These are phyloP conservation scores for Sebastes cheni DNA, from an alignment of 2,797 vertebrate genomes.

Conservation along the genomic window DNA sequence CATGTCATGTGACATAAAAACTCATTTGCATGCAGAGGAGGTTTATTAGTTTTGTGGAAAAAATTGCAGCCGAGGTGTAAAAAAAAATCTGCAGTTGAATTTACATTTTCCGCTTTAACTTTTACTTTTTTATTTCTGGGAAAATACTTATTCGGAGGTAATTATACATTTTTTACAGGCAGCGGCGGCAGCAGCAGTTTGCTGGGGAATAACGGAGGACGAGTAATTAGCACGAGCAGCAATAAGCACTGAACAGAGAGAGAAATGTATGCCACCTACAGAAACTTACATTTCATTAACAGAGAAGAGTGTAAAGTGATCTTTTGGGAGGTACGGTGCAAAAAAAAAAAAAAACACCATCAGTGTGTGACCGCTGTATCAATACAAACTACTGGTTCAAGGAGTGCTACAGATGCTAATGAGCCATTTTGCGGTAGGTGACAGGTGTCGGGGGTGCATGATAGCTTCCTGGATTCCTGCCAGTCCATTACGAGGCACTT, in stretches of 20 bases:
- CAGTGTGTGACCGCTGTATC: background rate
- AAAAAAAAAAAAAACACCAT: background rate
- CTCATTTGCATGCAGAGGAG: background rate
- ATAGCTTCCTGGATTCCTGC: conserved; percentile 60
- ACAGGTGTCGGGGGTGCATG: conserved; percentile 55
- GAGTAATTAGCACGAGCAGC: conserved; percentile 44
- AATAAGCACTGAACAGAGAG: conserved; percentile 27
- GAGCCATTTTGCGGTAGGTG: conserved; percentile 44
- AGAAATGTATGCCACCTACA: conserved; percentile 39
- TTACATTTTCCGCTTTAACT: conserved; percentile 25
- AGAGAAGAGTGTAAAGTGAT: conserved; percentile 1
- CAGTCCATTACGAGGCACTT: conserved; percentile 62
- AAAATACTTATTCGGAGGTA: conserved; percentile 16
- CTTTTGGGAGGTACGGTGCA: conserved; percentile 14
- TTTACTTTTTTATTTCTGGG: conserved; percentile 12
- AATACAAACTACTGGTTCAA: conserved; percentile 22
- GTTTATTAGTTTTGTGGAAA: background rate
- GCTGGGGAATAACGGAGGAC: conserved; percentile 37
- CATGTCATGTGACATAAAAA: background rate
- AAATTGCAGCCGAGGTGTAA: conserved; percentile 12
- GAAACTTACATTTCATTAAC: conserved; percentile 33
- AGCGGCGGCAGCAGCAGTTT: conserved; percentile 21
- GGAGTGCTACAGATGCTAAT: conserved; percentile 54
- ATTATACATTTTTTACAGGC: conserved; percentile 30
- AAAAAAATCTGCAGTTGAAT: conserved; percentile 1